These are phyloP conservation scores for Hypocryptadius cinnamomeus DNA, from an alignment of 2,113 vertebrate species.

Conservation along the genomic window DNA sequence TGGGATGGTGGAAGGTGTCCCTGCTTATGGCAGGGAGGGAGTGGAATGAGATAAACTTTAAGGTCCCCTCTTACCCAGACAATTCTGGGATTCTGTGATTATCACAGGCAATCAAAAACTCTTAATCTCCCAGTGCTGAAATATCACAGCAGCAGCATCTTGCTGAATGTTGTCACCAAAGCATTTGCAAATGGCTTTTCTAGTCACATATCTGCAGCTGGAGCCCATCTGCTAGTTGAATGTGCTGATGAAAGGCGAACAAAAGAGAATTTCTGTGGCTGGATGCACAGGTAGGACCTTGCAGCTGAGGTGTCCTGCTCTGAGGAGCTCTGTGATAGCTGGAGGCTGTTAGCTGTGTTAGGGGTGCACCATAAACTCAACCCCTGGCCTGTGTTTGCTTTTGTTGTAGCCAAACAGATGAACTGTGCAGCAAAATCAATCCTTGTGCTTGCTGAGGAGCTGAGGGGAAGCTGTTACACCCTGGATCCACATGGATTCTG, in stretches of 20 bases:
- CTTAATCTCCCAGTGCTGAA: not conserved
- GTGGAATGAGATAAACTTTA: not conserved
- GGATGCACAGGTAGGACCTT: not conserved
- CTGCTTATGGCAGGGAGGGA: not conserved
- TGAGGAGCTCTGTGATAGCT: not conserved
- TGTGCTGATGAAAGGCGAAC: not conserved
- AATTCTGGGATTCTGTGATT: not conserved
- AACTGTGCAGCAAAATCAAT: accelerated
- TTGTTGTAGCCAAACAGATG: accelerated
- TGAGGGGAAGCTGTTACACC: not conserved
- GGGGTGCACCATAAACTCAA: accelerated
- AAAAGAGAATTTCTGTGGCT: not conserved
- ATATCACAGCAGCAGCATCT: not conserved
- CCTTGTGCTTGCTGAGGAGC: not conserved
- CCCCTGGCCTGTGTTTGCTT: not conserved
- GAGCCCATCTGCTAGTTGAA: not conserved
- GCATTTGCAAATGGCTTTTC: not conserved
- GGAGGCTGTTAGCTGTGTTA: not conserved
- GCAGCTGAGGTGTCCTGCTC: not conserved
- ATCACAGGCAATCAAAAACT: not conserved
- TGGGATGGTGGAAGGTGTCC: accelerated
- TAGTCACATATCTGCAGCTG: not conserved
- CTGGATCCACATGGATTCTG: not conserved
- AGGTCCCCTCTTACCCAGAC: not conserved
- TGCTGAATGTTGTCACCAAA: not conserved